Conservation (phyloP, 2,888 invertebrate genomes). For the Drosophila paracracens region DNA sequence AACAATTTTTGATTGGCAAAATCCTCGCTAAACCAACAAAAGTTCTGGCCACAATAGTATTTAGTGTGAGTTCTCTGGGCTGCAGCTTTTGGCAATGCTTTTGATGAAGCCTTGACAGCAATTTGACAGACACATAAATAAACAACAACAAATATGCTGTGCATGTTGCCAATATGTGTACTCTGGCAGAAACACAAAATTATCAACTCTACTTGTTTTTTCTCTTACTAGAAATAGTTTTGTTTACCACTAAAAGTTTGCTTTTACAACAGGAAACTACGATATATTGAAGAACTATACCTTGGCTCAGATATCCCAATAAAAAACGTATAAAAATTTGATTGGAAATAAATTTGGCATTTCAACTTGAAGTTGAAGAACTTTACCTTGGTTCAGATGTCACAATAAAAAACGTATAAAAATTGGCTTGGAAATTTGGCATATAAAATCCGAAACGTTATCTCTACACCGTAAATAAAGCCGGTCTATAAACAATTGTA, state of each 20-base stretch:
- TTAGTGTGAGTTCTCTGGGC: slow-evolving; percentile 16
- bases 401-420: background rate
- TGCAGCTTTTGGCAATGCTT: slow-evolving; percentile 12
- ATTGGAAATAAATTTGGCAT: background rate
- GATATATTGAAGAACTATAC: background rate
- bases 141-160: slow-evolving; percentile 31
- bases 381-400: background rate
- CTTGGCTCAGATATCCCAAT: background rate
- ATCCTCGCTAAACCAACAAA: slow-evolving; percentile 53
- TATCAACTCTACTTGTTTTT: slow-evolving; percentile 1
- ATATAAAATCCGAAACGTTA: slow-evolving; percentile 1
- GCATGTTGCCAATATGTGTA: slow-evolving; percentile 18
- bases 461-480: slow-evolving; percentile 3
- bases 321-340: background rate
- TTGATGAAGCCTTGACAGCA: slow-evolving; percentile 70
- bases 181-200: slow-evolving; percentile 8
- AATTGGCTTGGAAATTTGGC: background rate
- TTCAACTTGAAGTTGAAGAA: background rate
- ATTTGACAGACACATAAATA: slow-evolving; percentile 72
- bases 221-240: slow-evolving; percentile 1
- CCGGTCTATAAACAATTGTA: slow-evolving; percentile 1
- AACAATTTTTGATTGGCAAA: slow-evolving; percentile 53
- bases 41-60: slow-evolving; percentile 54
- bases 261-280: background rate
- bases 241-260: slow-evolving; percentile 12